Conservation (phyloP, 2,797 vertebrate species). For the Selene dorsalis region DNA sequence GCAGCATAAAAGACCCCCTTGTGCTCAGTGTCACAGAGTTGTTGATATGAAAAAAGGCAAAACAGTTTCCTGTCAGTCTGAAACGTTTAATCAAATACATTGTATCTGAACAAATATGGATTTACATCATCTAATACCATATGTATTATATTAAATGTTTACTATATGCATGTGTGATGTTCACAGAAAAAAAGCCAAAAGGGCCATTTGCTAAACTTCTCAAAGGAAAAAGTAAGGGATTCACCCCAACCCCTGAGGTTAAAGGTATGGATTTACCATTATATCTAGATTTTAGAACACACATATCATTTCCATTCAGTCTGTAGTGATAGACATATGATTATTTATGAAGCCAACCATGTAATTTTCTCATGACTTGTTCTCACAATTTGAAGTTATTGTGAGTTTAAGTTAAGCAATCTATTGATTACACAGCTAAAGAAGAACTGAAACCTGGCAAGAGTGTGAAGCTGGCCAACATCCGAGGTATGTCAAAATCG, state of each 20-base stretch:
- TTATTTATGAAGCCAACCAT: not conserved
- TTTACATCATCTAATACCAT: not conserved
- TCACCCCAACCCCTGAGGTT: conserved; percentile 28
- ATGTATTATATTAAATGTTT: not conserved
- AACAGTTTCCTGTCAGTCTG: not conserved
- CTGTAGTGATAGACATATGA: not conserved
- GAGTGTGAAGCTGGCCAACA: conserved; percentile 44
- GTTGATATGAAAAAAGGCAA: too few species aligned
- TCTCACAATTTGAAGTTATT: not conserved
- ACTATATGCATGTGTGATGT: conserved; percentile 3
- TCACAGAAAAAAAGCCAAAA: conserved; percentile 65
- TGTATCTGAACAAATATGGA: not conserved
- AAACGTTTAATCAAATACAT: not conserved
- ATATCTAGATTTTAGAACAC: not conserved
- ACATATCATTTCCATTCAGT: not conserved
- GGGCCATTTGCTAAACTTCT: conserved; percentile 62
- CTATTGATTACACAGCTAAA: conserved; percentile 37
- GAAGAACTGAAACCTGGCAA: conserved; percentile 46
- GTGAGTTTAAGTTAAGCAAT: not conserved
- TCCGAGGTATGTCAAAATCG: conserved; percentile 54
- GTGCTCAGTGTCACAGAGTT: too few species aligned
- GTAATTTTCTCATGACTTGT: not conserved
- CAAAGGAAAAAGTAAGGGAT: conserved; percentile 66
- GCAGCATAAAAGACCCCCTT: too few species aligned
- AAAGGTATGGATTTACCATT: conserved; percentile 56